These are phyloP conservation scores for Chaetophractus vellerosus DNA, from an alignment of 2,797 vertebrate species.

Conservation along the genomic window DNA sequence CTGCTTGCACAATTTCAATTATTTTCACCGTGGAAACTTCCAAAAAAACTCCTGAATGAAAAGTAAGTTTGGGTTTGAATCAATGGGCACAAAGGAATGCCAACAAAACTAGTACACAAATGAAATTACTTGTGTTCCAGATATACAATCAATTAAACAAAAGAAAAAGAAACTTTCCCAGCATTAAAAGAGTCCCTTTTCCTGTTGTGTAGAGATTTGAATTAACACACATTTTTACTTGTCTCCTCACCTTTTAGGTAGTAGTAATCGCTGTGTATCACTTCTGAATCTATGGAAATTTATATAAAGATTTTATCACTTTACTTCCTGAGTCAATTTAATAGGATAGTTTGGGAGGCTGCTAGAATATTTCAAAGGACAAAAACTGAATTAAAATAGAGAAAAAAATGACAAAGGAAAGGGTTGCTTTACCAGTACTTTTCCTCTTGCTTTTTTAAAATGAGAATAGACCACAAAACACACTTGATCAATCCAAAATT, in stretches of 20 bases:
- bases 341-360: neutral
- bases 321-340: constrained; percentile 58
- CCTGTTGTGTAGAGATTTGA: constrained; percentile 81
- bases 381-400: constrained; percentile 62
- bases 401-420: constrained; percentile 72
- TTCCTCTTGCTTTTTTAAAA: constrained; percentile 34
- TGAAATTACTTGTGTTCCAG: constrained; percentile 81
- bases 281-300: constrained; percentile 70
- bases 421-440: constrained; percentile 4
- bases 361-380: constrained; percentile 58
- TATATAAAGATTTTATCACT: constrained; percentile 79
- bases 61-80: constrained; percentile 66
- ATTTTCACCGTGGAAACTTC: constrained; percentile 77
- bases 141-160: constrained; percentile 77
- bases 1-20: neutral
- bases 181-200: constrained; percentile 80
- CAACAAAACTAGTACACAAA: constrained; percentile 77
- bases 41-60: constrained; percentile 68
- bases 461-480: constrained; percentile 31
- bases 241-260: constrained; percentile 85
- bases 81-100: constrained; percentile 69
- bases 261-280: constrained; percentile 62
- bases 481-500: constrained; percentile 59
- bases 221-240: constrained; percentile 86
- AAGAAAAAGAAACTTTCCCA: constrained; percentile 77